Evolutionary conservation across 1,140 invertebrate species (phyloP), one percentile per base, ranked within the genome.

Genomic region (Cardiocondyla obscurior): DNA sequence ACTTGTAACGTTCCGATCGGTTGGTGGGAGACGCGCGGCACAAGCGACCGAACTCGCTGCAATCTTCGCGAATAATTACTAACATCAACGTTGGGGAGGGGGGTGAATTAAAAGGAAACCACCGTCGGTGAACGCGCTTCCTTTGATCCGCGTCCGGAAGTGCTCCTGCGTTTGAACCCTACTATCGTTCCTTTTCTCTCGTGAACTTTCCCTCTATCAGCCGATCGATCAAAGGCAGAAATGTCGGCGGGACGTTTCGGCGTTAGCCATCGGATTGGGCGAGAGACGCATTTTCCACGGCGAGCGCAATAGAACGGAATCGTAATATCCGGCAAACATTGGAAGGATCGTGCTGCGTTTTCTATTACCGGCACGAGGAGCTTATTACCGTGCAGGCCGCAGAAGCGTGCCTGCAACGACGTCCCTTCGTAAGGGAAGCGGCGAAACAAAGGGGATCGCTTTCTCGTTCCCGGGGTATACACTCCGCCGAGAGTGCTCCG

Each of bases 281-380:
- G 51, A 64, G 25, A 25, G 22, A 22, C 28, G 57, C 44, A 55
- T 25, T 72, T 30, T 6, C 49, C 49, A 46, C 51, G 49, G 25
- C 72, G 70, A 53, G 19, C 65, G 67, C 67, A 86, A 83, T 73
- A 79, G 82, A 73, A 36, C 85, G 42, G 73, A 87, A 46, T 83
- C 73, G 85, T 86, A 87, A 87, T 87, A 87, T 87, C 85, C 86
- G 86, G 85, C 36, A 57, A 86, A 84, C 70, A 51, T 84, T 74
- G 69, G 53, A 64, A 76, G 60, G 73, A 81, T 74, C 82, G 49
- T 64, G 57, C 77, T 81, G 85, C 73, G 81, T 70, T 79, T 86
- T 81, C 85, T 76, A 84, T 87, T 87, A 87, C 85, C 81, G 49
- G 46, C 22, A 53, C 33, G 33, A 33, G 74, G 39, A 58, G 67